Conservation (phyloP, 2,888 invertebrate genomes). For the Cantharis flavilabris region DNA sequence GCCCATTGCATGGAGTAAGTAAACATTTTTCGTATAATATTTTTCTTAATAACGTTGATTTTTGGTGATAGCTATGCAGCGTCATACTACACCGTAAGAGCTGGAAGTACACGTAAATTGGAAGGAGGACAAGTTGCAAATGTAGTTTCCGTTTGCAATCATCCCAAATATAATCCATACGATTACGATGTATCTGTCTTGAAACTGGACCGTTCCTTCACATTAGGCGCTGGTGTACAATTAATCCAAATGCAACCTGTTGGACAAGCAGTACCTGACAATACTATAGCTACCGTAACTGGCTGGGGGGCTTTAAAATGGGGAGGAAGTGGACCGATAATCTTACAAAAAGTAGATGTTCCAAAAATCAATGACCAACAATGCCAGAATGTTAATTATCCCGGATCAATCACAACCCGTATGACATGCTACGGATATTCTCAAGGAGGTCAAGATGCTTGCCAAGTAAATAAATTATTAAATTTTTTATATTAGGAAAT, state of each 20-base stretch:
- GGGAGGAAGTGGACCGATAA: background rate
- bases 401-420: background rate
- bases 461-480: background rate
- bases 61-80: background rate
- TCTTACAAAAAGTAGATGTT: background rate
- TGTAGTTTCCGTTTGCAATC: background rate
- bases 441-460: background rate
- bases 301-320: background rate
- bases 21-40: background rate
- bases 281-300: background rate
- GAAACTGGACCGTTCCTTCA: background rate
- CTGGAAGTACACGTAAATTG: background rate
- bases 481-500: background rate
- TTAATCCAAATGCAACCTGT: background rate
- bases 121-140: background rate
- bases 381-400: background rate
- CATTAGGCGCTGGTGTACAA: background rate
- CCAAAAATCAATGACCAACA: background rate
- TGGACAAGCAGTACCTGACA: background rate
- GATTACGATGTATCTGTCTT: background rate
- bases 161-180: background rate
- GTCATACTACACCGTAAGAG: background rate
- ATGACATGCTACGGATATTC: background rate
- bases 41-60: background rate
- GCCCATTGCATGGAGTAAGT: conserved; percentile 4